Conservation (phyloP, 2,797 vertebrate genomes). For the Enteromius trimaculatus region DNA sequence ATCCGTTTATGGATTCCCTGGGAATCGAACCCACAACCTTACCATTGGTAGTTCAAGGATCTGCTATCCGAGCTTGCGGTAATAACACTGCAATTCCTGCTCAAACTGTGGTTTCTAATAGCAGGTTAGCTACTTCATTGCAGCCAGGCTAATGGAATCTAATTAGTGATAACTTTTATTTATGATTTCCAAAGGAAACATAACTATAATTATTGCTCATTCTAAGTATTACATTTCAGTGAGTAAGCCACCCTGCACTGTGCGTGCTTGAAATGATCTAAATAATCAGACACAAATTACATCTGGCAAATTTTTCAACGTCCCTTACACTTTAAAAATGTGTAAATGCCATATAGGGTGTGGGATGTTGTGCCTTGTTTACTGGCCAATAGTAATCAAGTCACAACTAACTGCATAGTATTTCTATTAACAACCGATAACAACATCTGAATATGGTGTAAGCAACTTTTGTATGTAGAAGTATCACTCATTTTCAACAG, state of each 20-base stretch:
- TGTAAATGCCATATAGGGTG: not conserved
- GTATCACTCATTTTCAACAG: not conserved
- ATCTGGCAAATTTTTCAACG: not conserved
- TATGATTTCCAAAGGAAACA: not conserved
- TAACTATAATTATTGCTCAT: not conserved
- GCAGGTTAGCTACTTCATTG: not conserved
- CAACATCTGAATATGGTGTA: not conserved
- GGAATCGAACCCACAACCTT: not conserved
- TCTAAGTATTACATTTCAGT: not conserved
- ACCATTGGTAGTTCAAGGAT: not conserved
- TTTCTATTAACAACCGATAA: not conserved
- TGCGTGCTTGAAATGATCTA: not conserved
- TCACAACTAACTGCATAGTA: not conserved
- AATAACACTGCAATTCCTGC: not conserved
- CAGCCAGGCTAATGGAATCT: not conserved
- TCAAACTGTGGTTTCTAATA: not conserved
- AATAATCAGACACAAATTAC: not conserved
- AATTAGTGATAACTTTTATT: not conserved
- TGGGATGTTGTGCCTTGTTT: not conserved
- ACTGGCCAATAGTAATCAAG: not conserved
- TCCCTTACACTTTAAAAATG: not conserved
- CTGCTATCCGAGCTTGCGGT: not conserved
- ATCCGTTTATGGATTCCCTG: too few relatives aligned
- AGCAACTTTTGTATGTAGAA: not conserved
- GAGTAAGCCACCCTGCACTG: not conserved